phyloP scores from a whole-genome alignment of 1,140 invertebrate genomes.

The Papilio polytes region DNA sequence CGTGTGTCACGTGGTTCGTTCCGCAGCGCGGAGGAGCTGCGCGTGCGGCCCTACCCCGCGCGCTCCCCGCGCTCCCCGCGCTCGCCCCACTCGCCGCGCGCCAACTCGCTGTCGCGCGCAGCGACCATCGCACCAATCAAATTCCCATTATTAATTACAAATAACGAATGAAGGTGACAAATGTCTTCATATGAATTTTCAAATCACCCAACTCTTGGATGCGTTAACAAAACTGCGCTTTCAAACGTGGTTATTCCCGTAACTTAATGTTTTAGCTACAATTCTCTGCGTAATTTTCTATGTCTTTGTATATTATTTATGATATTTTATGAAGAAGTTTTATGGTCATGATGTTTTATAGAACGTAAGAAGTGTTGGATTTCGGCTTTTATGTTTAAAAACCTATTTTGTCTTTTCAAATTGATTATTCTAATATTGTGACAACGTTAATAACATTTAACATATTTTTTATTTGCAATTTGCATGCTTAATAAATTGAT shows the following conservation, averaged over 20 bases:
- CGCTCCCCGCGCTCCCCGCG: constrained; percentile 58
- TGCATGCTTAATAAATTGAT: neutral
- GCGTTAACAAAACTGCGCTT: neutral
- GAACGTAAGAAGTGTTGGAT: neutral
- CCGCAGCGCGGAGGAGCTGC: constrained; percentile 72
- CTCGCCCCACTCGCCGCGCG: constrained; percentile 60
- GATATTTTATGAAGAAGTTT: constrained; percentile 7
- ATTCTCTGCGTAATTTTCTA: neutral
- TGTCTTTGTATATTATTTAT: neutral
- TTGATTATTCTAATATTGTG: neutral
- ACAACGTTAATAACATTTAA: constrained; percentile 4
- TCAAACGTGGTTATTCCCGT: constrained; percentile 11
- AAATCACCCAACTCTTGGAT: neutral
- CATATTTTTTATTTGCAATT: neutral
- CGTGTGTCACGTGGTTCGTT: constrained; percentile 62
- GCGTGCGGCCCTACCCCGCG: constrained; percentile 66
- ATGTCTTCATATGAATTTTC: neutral
- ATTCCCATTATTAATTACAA: constrained; percentile 53
- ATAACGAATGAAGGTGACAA: constrained; percentile 43
- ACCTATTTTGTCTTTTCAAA: neutral
- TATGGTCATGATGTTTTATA: constrained; percentile 4
- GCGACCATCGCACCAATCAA: constrained; percentile 60
- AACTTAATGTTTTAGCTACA: neutral
- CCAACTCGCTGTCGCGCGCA: constrained; percentile 63
- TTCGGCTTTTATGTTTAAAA: constrained; percentile 17